Conservation (phyloP, 2,888 invertebrate species). For the Synanthedon andrenaeformis region DNA sequence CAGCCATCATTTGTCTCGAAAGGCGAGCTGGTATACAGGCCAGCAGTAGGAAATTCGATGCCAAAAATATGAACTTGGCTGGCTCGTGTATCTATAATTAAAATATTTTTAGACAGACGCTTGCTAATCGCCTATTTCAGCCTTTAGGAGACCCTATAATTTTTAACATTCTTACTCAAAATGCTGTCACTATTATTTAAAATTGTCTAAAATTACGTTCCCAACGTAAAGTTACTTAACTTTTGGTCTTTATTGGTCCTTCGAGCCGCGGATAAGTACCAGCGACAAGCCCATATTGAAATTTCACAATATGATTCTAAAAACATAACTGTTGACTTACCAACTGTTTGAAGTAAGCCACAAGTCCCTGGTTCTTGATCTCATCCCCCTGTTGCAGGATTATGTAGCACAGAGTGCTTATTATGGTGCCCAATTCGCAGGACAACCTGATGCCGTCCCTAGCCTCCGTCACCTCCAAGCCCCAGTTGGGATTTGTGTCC, state of each 20-base stretch:
- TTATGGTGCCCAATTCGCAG: conserved; percentile 86
- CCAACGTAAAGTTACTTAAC: background rate
- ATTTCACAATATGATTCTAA: too few relatives aligned
- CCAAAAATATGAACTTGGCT: conserved; percentile 92
- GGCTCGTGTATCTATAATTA: conserved; percentile 86
- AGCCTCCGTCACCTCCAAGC: conserved; percentile 38
- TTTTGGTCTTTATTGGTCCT: too few relatives aligned
- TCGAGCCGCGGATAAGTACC: too few relatives aligned
- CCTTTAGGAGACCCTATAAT: conserved; percentile 1
- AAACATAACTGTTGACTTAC: conserved; percentile 58
- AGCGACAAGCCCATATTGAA: too few relatives aligned
- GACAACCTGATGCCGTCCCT: conserved; percentile 73
- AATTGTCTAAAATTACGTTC: too few relatives aligned
- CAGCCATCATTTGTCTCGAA: conserved; percentile 78
- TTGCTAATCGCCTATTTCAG: too few relatives aligned
- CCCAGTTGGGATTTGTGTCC: conserved; percentile 46
- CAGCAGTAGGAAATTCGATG: conserved; percentile 90
- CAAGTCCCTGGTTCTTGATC: conserved; percentile 92
- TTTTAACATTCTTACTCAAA: too few relatives aligned
- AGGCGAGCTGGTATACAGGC: conserved; percentile 90
- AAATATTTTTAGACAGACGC: conserved; percentile 1
- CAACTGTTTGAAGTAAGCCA: conserved; percentile 91
- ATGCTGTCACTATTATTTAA: too few relatives aligned
- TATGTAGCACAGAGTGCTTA: conserved; percentile 89
- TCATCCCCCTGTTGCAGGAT: conserved; percentile 94